Evolutionary conservation across 1,140 invertebrate genomes (phyloP).

Genomic region (Anadara kagoshimensis): DNA sequence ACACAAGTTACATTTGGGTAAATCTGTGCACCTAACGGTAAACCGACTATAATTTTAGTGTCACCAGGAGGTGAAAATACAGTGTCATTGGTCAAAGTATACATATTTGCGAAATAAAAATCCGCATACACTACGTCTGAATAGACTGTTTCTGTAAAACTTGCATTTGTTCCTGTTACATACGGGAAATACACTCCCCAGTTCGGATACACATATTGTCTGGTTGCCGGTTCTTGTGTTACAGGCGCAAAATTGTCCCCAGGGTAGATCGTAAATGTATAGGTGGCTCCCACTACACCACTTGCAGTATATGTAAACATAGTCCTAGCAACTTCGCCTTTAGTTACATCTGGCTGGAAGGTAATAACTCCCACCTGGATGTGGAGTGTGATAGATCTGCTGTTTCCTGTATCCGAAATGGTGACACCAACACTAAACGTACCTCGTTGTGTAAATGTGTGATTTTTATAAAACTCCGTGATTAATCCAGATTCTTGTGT

Average conservation of each 20-base stretch:
- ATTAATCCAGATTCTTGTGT: background rate
- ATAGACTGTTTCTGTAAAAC: conserved; percentile 24
- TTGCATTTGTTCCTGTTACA: conserved; percentile 13
- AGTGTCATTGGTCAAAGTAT: conserved; percentile 5
- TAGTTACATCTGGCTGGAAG: background rate
- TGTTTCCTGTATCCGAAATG: background rate
- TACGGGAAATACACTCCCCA: background rate
- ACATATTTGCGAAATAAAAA: background rate
- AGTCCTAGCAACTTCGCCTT: conserved; percentile 7
- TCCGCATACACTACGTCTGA: conserved; percentile 3
- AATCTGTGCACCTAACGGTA: background rate
- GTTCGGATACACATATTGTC: background rate
- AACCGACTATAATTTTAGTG: background rate
- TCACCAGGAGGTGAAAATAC: conserved; percentile 24
- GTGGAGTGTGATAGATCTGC: background rate
- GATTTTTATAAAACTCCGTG: conserved; percentile 3
- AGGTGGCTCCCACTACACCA: background rate
- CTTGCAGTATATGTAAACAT: conserved; percentile 3
- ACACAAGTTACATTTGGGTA: conserved; percentile 9
- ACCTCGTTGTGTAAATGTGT: conserved; percentile 15
- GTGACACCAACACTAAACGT: conserved; percentile 9
- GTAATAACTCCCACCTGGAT: conserved; percentile 23
- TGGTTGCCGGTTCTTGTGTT: background rate
- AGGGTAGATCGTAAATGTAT: background rate
- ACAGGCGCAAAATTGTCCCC: background rate